Conservation (phyloP, 2,797 vertebrate genomes). For the Otolemur crassicaudatus region DNA sequence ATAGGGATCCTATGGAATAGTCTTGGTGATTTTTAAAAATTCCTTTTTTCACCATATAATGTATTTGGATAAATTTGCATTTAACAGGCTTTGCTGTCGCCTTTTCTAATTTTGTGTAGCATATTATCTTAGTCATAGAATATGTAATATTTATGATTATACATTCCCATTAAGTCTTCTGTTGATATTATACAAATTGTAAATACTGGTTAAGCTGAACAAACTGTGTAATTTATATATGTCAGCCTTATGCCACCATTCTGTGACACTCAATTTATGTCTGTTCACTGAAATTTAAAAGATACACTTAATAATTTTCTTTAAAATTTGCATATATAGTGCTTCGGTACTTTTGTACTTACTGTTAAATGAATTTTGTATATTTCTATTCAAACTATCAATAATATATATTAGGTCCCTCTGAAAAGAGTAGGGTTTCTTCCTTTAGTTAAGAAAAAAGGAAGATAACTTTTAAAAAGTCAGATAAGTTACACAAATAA, state of each 20-base stretch:
- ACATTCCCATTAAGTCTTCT: neutral
- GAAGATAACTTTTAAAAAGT: neutral
- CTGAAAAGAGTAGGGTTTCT: neutral
- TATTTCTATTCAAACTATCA: neutral
- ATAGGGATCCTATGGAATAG: neutral
- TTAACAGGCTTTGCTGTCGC: neutral
- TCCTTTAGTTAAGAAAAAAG: neutral
- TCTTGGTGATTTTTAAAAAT: neutral
- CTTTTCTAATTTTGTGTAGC: neutral
- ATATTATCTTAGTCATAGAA: neutral
- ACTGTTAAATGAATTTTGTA: neutral
- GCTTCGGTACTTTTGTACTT: neutral
- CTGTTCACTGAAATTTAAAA: neutral
- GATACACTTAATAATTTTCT: neutral
- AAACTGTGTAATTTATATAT: neutral
- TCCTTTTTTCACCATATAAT: neutral
- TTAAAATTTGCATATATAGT: neutral
- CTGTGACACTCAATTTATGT: neutral
- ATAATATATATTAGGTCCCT: neutral
- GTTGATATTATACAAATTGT: conserved; percentile 3
- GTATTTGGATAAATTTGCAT: neutral
- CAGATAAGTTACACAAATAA: neutral
- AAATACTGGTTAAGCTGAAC: neutral
- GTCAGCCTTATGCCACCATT: neutral
- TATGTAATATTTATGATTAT: neutral